Evolutionary conservation across 2,888 invertebrate species (phyloP).

Genomic region (Pyrocoelia pectoralis): DNA sequence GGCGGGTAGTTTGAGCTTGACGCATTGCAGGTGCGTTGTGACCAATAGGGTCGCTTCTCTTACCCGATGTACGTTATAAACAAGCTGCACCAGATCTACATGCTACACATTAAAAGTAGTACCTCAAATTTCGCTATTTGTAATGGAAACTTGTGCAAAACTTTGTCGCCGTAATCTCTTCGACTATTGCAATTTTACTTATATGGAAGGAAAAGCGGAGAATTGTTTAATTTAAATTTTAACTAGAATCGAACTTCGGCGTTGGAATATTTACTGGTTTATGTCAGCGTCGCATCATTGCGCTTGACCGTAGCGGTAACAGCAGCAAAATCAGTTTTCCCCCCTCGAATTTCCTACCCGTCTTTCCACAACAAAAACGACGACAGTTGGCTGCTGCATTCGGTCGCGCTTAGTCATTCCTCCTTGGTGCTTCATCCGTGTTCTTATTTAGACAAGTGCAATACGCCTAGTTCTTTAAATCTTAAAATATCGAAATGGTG

Average conservation of each 20-base stretch:
- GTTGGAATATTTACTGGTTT: constrained; percentile 61
- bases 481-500: constrained; percentile 60
- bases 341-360: constrained; percentile 45
- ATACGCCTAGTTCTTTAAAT: constrained; percentile 51
- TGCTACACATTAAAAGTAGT: constrained; percentile 70
- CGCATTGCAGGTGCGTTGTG: constrained; percentile 87
- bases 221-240: constrained; percentile 4
- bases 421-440: constrained; percentile 42
- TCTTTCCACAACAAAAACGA: constrained; percentile 57
- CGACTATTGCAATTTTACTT: background rate
- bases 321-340: constrained; percentile 46
- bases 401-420: constrained; percentile 47
- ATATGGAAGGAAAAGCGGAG: background rate
- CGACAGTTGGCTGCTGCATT: constrained; percentile 59
- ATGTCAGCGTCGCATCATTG: constrained; percentile 60
- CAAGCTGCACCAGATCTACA: constrained; percentile 75
- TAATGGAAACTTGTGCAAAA: background rate
- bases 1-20: constrained; percentile 64
- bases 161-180: background rate
- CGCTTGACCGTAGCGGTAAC: constrained; percentile 58
- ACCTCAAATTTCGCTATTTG: constrained; percentile 45
- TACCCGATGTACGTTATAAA: constrained; percentile 71
- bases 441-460: constrained; percentile 10
- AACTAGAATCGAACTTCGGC: constrained; percentile 43
- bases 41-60: constrained; percentile 75